A percentile compares a stretch with the other conserved stretches of the same genome.
Conservation (phyloP, 2,113 vertebrate genomes). For the Nymphicus hollandicus region DNA sequence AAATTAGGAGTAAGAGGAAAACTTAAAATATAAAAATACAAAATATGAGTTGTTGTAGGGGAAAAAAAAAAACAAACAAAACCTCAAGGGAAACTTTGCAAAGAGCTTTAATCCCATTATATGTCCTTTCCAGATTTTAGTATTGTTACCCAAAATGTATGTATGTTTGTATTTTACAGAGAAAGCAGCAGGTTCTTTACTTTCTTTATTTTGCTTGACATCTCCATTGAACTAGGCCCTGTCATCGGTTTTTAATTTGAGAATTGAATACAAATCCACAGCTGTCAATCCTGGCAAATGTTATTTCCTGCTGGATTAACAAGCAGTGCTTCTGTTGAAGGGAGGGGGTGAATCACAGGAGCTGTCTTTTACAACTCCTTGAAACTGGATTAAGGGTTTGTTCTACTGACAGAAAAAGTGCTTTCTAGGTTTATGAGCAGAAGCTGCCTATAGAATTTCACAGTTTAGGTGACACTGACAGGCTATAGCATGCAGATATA, state of each 20-base stretch:
- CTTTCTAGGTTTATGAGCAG: conserved; percentile 15
- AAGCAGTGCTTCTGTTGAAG: conserved; percentile 53
- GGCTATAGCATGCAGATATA: background rate
- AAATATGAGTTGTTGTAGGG: background rate
- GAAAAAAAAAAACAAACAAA: background rate
- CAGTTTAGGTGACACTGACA: background rate
- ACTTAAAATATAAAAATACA: background rate
- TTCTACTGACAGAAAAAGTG: conserved; percentile 37
- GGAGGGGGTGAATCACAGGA: conserved; percentile 42
- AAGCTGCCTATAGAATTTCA: conserved; percentile 8
- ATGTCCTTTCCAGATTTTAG: conserved; percentile 6
- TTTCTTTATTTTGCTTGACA: conserved; percentile 57
- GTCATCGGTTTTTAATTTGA: conserved; percentile 67
- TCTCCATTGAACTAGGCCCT: conserved; percentile 61
- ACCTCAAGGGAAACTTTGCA: conserved; percentile 10
- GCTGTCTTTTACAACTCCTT: conserved; percentile 53
- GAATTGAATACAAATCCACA: conserved; percentile 74
- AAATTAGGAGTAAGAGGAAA: background rate
- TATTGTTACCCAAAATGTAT: conserved; percentile 14
- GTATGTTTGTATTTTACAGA: conserved; percentile 45
- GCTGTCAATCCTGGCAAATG: conserved; percentile 77
- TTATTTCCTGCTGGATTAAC: conserved; percentile 74
- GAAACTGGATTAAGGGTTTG: conserved; percentile 40
- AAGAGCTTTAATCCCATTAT: conserved; percentile 25
- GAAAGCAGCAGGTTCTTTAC: conserved; percentile 23